Evolutionary conservation across 2,888 invertebrate genomes (phyloP).

Genomic region (Ectemnius cavifrons): DNA sequence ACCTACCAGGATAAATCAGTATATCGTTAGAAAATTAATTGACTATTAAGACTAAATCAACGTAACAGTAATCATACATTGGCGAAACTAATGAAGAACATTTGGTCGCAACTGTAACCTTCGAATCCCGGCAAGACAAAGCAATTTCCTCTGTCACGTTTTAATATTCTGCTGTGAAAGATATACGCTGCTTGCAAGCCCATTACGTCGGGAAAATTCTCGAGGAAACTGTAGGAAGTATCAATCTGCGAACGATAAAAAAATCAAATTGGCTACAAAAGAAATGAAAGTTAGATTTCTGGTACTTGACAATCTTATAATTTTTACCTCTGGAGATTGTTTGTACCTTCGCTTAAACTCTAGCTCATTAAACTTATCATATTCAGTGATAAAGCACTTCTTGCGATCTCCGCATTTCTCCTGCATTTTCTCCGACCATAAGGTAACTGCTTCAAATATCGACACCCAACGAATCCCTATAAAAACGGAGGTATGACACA

Average conservation of each 20-base stretch:
- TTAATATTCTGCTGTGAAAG: not conserved
- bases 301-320: not conserved
- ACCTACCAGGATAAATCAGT: not conserved
- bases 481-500: too few species aligned
- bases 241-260: not conserved
- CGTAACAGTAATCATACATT: not conserved
- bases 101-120: not conserved
- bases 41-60: not conserved
- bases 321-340: not conserved
- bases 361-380: not conserved
- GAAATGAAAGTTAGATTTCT: not conserved
- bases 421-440: not conserved
- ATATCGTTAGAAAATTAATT: not conserved
- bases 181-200: conserved; percentile 4
- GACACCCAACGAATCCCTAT: not conserved
- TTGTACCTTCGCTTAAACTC: not conserved
- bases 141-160: not conserved
- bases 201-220: conserved; percentile 6
- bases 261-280: not conserved
- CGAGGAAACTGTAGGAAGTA: not conserved
- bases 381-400: not conserved
- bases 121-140: conserved; percentile 2
- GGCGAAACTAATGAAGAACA: conserved; percentile 14
- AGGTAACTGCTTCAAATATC: not conserved
- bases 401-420: not conserved